phyloP scores from a whole-genome alignment of 1,140 invertebrate genomes.

The Drosophila ohnishii region DNA sequence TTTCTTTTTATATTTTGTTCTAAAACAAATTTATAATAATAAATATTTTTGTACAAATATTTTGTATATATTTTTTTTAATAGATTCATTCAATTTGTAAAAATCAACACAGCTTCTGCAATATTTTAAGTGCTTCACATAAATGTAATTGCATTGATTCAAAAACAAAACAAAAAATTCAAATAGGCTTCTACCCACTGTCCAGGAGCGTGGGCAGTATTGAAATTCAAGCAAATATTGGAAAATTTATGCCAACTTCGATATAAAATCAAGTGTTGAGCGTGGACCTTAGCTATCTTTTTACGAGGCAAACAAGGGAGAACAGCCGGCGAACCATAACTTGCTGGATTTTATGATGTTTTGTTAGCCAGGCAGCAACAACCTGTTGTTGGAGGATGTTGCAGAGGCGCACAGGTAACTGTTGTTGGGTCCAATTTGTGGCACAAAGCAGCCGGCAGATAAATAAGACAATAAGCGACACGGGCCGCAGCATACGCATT shows the following conservation, averaged over 20 bases:
- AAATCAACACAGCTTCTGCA: too few species aligned
- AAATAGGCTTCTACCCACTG: slow-evolving; percentile 11
- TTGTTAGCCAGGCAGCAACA: slow-evolving; percentile 37
- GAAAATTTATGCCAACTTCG: slow-evolving; percentile 71
- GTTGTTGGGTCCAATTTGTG: slow-evolving; percentile 45
- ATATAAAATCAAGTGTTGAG: slow-evolving; percentile 44
- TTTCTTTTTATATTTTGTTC: too few species aligned
- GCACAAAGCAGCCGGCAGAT: slow-evolving; percentile 27
- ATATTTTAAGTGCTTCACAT: not conserved
- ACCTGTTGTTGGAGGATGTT: slow-evolving; percentile 10
- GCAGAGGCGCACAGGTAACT: slow-evolving; percentile 13
- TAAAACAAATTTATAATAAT: too few species aligned
- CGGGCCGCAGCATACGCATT: slow-evolving; percentile 13
- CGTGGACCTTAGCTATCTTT: slow-evolving; percentile 21
- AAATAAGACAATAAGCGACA: slow-evolving; percentile 73
- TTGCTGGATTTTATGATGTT: slow-evolving; percentile 69
- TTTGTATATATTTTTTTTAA: too few species aligned
- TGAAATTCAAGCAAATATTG: slow-evolving; percentile 58
- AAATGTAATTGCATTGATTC: not conserved
- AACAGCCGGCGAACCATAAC: slow-evolving; percentile 50
- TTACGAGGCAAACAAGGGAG: slow-evolving; percentile 70
- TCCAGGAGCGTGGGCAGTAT: slow-evolving; percentile 12
- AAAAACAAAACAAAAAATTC: not conserved
- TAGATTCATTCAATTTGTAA: too few species aligned
- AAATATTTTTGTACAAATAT: too few species aligned